These are phyloP conservation scores for Glaucopsyche alexis DNA, from an alignment of 2,888 invertebrate species.

Conservation along the genomic window DNA sequence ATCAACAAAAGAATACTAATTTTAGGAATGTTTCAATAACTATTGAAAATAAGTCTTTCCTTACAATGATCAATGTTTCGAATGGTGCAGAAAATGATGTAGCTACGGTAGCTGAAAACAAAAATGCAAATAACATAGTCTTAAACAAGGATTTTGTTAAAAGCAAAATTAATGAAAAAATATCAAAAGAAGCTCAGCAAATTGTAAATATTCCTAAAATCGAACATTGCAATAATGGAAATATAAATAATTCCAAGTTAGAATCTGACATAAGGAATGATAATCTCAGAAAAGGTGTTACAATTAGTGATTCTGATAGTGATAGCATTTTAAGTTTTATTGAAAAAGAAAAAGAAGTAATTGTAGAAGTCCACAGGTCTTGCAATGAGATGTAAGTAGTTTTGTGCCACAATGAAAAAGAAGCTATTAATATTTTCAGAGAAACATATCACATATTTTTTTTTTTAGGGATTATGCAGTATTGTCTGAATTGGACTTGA, in stretches of 20 bases:
- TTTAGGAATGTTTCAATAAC: constrained; percentile 36
- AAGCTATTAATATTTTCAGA: neutral
- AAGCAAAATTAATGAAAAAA: neutral
- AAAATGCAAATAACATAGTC: constrained; percentile 9
- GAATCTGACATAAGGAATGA: constrained; percentile 50
- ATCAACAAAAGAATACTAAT: constrained; percentile 27
- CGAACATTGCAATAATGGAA: neutral
- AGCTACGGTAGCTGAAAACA: constrained; percentile 24
- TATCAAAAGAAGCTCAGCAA: neutral
- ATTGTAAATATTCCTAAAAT: neutral
- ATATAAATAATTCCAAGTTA: constrained; percentile 36
- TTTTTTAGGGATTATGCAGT: constrained; percentile 55
- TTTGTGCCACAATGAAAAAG: constrained; percentile 21
- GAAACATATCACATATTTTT: constrained; percentile 27
- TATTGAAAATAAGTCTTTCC: constrained; percentile 36
- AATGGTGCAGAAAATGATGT: constrained; percentile 39
- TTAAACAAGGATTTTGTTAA: neutral
- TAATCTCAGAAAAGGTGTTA: constrained; percentile 19
- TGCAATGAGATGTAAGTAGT: constrained; percentile 54
- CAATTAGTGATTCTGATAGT: constrained; percentile 51
- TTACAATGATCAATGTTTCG: constrained; percentile 48
- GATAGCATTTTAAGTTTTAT: constrained; percentile 46
- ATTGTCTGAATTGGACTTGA: constrained; percentile 49
- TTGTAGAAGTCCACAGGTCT: constrained; percentile 58
- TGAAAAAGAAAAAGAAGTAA: constrained; percentile 51